Evolutionary conservation across 1,140 invertebrate genomes (phyloP).

Genomic region (Apolygus lucorum): DNA sequence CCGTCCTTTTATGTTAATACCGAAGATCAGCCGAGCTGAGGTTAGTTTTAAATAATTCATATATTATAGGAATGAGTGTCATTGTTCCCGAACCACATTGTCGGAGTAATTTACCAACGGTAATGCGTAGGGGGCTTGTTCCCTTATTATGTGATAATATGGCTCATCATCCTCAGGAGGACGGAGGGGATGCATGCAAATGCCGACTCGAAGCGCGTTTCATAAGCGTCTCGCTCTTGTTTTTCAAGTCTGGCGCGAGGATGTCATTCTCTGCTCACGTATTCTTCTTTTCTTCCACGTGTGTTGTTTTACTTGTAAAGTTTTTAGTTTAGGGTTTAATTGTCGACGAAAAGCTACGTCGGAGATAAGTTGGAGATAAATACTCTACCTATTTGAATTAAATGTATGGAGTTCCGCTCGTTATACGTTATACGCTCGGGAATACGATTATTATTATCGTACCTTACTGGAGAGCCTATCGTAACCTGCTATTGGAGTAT

Average conservation of each 20-base stretch:
- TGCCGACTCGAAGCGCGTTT: not conserved
- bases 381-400: too few species aligned
- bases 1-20: constrained; percentile 9
- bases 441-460: too few species aligned
- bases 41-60: constrained; percentile 10
- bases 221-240: not conserved
- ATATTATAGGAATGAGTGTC: constrained; percentile 11
- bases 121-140: not conserved
- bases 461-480: too few species aligned
- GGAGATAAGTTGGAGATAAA: too few species aligned
- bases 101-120: not conserved
- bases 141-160: constrained; percentile 10
- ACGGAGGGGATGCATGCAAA: not conserved
- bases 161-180: not conserved
- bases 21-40: not conserved
- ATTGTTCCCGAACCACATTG: constrained; percentile 2
- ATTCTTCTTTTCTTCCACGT: too few species aligned
- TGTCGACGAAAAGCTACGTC: too few species aligned
- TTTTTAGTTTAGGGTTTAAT: too few species aligned
- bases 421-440: too few species aligned
- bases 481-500: too few species aligned
- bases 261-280: too few species aligned
- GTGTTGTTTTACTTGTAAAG: too few species aligned
- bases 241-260: not conserved
- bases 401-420: too few species aligned